Conservation (phyloP, 2,797 vertebrate species). For the Acanthurus lineatus region DNA sequence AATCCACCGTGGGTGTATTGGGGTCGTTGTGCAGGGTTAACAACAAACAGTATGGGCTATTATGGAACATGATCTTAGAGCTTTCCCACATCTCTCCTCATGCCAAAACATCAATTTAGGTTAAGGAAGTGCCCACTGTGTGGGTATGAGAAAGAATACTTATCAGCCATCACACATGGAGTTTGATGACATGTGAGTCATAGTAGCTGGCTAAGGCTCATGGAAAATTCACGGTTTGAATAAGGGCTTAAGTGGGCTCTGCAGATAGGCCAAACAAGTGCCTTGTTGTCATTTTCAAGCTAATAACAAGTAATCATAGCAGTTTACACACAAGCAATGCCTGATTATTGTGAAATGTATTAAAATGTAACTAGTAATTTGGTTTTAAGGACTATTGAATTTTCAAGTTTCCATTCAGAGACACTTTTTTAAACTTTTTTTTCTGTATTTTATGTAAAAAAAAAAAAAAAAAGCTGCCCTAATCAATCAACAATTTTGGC, state of each 20-base stretch:
- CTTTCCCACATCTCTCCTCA: conserved; percentile 33
- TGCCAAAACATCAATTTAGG: conserved; percentile 67
- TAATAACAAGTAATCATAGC: conserved; percentile 47
- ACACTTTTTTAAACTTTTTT: too few species aligned
- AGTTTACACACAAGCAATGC: conserved; percentile 26
- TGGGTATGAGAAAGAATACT: conserved; percentile 37
- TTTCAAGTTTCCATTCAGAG: background rate
- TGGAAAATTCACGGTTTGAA: conserved; percentile 73
- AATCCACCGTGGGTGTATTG: conserved; percentile 29
- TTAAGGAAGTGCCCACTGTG: conserved; percentile 47
- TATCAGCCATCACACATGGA: conserved; percentile 67
- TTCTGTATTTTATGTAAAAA: too few species aligned
- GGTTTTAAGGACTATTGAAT: background rate
- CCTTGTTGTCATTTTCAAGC: conserved; percentile 60
- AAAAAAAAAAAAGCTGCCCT: too few species aligned
- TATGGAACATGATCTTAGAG: conserved; percentile 54
- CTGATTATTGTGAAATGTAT: background rate
- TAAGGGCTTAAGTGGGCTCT: conserved; percentile 62
- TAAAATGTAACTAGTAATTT: background rate
- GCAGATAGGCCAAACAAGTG: conserved; percentile 47
- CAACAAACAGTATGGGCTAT: conserved; percentile 58
- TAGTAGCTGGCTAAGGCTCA: conserved; percentile 56
- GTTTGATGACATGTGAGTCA: conserved; percentile 73
- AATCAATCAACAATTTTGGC: background rate
- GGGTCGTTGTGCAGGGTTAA: conserved; percentile 26